A percentile compares a stretch with the other conserved stretches of the same genome.
These are phyloP conservation scores for Entomobrya multifasciata DNA, from an alignment of 2,888 invertebrate species.

Conservation along the genomic window DNA sequence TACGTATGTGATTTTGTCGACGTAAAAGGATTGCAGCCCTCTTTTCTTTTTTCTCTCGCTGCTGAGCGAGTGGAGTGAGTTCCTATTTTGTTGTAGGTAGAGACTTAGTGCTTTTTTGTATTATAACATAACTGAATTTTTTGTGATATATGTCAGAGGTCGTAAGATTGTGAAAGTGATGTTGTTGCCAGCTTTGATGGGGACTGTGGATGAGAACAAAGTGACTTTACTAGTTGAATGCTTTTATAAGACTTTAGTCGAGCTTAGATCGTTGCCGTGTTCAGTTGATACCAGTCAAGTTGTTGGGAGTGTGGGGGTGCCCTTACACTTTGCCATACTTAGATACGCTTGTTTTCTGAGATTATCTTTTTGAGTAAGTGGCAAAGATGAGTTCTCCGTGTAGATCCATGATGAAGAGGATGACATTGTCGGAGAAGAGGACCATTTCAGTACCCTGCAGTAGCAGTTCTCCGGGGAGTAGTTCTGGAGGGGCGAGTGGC, in stretches of 20 bases:
- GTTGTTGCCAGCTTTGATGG: neutral
- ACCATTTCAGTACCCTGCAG: conserved; percentile 10
- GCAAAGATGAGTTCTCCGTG: neutral
- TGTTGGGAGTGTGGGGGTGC: too few relatives aligned
- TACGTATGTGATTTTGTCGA: neutral
- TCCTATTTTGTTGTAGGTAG: neutral
- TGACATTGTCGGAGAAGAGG: conserved; percentile 35
- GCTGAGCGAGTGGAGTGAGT: too few relatives aligned
- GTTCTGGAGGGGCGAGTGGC: neutral
- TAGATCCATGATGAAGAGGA: neutral
- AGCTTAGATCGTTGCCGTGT: neutral
- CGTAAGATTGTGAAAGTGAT: neutral
- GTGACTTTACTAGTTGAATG: conserved; percentile 15
- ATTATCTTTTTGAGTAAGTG: too few relatives aligned
- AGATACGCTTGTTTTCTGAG: too few relatives aligned
- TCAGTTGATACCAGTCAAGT: too few relatives aligned
- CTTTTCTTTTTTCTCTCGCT: too few relatives aligned
- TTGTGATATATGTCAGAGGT: conserved; percentile 1
- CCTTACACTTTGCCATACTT: neutral
- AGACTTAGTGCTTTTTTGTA: too few relatives aligned
- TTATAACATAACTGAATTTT: too few relatives aligned
- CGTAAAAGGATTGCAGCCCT: neutral
- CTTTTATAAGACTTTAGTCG: neutral
- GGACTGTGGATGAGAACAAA: neutral
- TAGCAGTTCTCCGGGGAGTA: neutral